Evolutionary conservation across 2,888 invertebrate genomes (phyloP), one percentile per base, ranked within the genome.

Genomic region (Protodeltote pygarga): DNA sequence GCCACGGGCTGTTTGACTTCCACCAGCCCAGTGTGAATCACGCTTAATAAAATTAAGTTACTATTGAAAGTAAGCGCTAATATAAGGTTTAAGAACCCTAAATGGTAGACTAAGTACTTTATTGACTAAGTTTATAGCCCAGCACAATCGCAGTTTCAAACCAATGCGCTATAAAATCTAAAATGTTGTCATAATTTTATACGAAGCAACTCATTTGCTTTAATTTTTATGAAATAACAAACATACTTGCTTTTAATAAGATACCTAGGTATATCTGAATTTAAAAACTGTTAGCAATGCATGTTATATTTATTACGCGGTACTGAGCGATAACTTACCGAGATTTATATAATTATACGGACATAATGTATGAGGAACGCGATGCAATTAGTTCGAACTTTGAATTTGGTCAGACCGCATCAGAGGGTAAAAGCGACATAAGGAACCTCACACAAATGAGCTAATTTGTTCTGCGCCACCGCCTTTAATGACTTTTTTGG

Each of bases 401-500:
- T 71, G 52, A 63, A 54, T 69, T 67, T 61, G 64, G 66, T 52
- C 55, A 63, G 47, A 49, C 61, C 50, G 64, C 68, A 31, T 33
- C 34, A 28, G 37, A 39, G 37, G 45, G 47, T 20, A n/a, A n/a
- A 35, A 47, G 52, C 42, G 63, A 49, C 50, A 38, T 28, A 58
- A 53, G 40, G 53, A 53, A 57, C 50, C 51, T 54, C 39, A 35
- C 48, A 42, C 61, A 72, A 76, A 77, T 69, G 69, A 75, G 74
- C 69, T 66, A 77, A 82, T 82, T 80, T 76, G 77, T 81, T 74
- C 71, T 66, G 73, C 66, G 34, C 65, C 71, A 71, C 55, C 61
- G 71, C 57, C 57, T 69, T 74, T 81, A 73, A 80, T 73, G 67
- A 75, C 73, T 72, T 73, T 79, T 78, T 78, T 71, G 67, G 71